Evolutionary conservation across 2,888 invertebrate genomes (phyloP).

Genomic region (Halocaridina rubra): DNA sequence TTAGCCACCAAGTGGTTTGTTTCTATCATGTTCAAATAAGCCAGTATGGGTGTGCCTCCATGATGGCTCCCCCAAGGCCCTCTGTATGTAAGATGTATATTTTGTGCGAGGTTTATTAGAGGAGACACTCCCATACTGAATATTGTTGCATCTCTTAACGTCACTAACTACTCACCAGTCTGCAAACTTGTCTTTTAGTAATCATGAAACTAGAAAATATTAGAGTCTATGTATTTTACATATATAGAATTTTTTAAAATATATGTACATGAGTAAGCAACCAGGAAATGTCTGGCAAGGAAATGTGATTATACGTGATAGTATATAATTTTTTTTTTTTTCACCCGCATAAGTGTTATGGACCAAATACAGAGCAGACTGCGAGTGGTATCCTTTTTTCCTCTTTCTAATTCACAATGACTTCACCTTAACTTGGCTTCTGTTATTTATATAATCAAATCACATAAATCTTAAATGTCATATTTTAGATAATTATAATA

Average conservation of each 20-base stretch:
- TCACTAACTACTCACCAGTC: slow-evolving; percentile 39
- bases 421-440: slow-evolving; percentile 29
- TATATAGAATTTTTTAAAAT: not conserved
- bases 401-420: slow-evolving; percentile 5
- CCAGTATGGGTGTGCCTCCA: slow-evolving; percentile 41
- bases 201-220: not conserved
- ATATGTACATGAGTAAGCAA: not conserved
- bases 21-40: slow-evolving; percentile 55
- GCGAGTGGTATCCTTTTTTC: slow-evolving; percentile 5
- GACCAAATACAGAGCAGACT: slow-evolving; percentile 42
- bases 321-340: not conserved
- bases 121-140: slow-evolving; percentile 52
- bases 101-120: slow-evolving; percentile 43
- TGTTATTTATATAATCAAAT: too few species aligned
- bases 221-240: not conserved
- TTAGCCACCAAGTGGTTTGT: slow-evolving; percentile 59
- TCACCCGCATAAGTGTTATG: slow-evolving; percentile 1
- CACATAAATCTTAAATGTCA: too few species aligned
- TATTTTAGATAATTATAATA: too few species aligned
- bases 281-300: not conserved
- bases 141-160: slow-evolving; percentile 40
- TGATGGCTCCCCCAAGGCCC: slow-evolving; percentile 13
- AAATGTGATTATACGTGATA: not conserved
- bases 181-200: slow-evolving; percentile 28
- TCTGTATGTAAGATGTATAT: slow-evolving; percentile 56